phyloP scores from a whole-genome alignment of 2,888 invertebrate genomes.

The Phortica okadai region DNA sequence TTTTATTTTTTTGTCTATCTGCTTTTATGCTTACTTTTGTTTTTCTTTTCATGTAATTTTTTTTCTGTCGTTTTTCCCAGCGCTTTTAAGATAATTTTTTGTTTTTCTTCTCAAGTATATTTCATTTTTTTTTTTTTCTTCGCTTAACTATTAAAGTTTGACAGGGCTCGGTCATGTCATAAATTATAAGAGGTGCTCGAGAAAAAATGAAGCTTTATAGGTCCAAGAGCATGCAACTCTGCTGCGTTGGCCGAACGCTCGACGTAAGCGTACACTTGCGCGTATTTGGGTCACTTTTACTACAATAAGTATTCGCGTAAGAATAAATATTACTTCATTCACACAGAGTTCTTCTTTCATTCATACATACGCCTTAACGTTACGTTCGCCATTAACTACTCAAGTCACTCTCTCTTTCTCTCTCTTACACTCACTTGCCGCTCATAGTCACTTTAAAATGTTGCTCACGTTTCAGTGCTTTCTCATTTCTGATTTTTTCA shows the following conservation, averaged over 20 bases:
- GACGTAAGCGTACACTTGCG: constrained; percentile 5
- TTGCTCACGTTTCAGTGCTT: constrained; percentile 20
- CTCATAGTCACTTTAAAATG: not conserved
- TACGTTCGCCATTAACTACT: not conserved
- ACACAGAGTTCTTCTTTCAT: not conserved
- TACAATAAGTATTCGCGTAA: constrained; percentile 9
- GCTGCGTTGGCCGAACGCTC: not conserved
- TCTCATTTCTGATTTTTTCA: not conserved
- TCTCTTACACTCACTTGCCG: not conserved
- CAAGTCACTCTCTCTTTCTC: not conserved
- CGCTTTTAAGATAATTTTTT: not conserved
- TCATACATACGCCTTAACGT: not conserved
- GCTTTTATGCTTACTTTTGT: not conserved
- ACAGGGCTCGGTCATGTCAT: constrained; percentile 25
- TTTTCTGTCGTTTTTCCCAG: not conserved
- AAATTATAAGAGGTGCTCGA: constrained; percentile 24
- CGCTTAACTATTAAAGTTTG: constrained; percentile 26
- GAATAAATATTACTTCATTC: not conserved
- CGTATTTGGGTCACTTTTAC: constrained; percentile 29
- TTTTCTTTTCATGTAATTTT: not conserved
- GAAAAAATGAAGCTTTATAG: constrained; percentile 7
- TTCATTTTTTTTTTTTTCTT: not conserved
- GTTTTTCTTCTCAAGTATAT: not conserved
- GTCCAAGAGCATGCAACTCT: not conserved
- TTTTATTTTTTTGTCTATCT: not conserved